phyloP scores from a whole-genome alignment of 2,888 invertebrate species.

The Aplocera efformata region DNA sequence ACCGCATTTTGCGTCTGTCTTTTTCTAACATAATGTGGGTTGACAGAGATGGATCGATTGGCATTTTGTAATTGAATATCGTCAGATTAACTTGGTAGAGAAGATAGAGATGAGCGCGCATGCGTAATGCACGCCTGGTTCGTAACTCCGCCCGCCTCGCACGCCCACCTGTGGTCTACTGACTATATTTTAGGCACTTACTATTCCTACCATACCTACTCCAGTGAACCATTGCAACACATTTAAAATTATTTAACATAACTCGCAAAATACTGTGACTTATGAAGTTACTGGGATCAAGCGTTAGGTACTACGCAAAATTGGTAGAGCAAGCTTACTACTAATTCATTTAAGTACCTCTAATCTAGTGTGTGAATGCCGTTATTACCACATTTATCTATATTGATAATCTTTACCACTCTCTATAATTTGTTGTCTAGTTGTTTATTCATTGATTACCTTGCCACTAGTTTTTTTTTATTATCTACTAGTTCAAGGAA shows the following conservation, averaged over 20 bases:
- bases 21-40: conserved; percentile 52
- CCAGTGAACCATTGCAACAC: no score
- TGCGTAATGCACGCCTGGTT: conserved; percentile 68
- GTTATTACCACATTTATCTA: neutral
- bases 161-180: conserved; percentile 75
- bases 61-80: conserved; percentile 47
- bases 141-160: conserved; percentile 61
- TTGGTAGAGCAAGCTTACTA: no score
- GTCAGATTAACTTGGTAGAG: conserved; percentile 42
- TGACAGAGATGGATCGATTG: conserved; percentile 54
- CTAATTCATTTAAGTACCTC: no score
- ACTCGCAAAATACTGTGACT: no score
- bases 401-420: neutral
- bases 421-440: conserved; percentile 5
- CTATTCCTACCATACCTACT: no score
- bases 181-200: conserved; percentile 37
- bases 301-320: no score
- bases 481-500: conserved; percentile 1
- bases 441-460: neutral
- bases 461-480: no score
- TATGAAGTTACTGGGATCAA: no score
- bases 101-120: conserved; percentile 53
- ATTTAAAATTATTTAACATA: no score
- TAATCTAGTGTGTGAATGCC: no score
- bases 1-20: conserved; percentile 49